phyloP scores from a whole-genome alignment of 2,797 vertebrate species.

The Platyrinchus mystaceus region DNA sequence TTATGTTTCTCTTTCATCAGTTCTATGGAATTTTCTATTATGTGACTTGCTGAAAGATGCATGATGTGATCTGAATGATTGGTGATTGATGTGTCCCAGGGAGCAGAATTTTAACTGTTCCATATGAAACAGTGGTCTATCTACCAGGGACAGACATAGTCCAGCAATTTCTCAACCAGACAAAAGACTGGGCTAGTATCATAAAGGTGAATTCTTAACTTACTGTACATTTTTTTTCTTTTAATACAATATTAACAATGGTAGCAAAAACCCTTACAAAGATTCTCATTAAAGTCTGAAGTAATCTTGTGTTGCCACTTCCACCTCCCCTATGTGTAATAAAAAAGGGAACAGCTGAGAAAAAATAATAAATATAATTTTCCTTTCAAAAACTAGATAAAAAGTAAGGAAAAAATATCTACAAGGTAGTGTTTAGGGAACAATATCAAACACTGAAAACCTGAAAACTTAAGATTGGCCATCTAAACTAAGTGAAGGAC shows the following conservation, averaged over 20 bases:
- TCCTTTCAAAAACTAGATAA: background rate
- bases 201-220: background rate
- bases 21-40: slow-evolving; percentile 9
- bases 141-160: background rate
- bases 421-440: background rate
- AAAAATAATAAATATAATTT: background rate
- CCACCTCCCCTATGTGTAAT: background rate
- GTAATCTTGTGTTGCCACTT: background rate
- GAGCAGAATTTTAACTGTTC: slow-evolving; percentile 6
- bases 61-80: background rate
- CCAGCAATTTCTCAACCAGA: background rate
- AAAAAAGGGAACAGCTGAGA: background rate
- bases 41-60: background rate
- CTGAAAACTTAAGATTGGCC: background rate
- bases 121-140: slow-evolving; percentile 5
- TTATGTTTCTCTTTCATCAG: background rate
- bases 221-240: background rate
- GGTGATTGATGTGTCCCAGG: background rate
- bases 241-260: background rate
- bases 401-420: background rate
- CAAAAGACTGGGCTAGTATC: background rate
- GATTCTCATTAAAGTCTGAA: background rate
- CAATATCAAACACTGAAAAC: background rate
- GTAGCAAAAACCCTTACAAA: background rate
- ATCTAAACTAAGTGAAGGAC: background rate